phyloP scores from a whole-genome alignment of 2,888 invertebrate species.

The Stictocephala bisonia region DNA sequence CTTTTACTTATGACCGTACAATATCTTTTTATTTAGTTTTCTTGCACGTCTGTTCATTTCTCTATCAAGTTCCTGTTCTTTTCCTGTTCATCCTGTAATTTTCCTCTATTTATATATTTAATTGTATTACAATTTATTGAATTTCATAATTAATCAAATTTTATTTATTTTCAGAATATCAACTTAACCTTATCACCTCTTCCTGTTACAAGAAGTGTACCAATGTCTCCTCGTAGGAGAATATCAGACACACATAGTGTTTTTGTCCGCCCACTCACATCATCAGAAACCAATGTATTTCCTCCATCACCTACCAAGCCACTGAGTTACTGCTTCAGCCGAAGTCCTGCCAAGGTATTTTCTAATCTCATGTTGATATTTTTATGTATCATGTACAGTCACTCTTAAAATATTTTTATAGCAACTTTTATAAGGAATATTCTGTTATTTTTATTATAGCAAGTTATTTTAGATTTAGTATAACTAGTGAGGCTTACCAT shows the following conservation, averaged over 20 bases:
- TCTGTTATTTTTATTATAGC: too few relatives aligned
- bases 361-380: too few relatives aligned
- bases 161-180: constrained; percentile 60
- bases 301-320: constrained; percentile 60
- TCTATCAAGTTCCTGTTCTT: too few relatives aligned
- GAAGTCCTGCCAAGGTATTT: constrained; percentile 87
- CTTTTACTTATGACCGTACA: too few relatives aligned
- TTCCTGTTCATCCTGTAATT: too few relatives aligned
- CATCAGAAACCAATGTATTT: constrained; percentile 47
- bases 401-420: too few relatives aligned
- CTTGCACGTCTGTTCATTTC: not conserved
- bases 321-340: constrained; percentile 78
- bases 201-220: constrained; percentile 71
- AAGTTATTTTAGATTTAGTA: too few relatives aligned
- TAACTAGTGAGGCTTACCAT: too few relatives aligned
- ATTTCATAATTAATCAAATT: not conserved
- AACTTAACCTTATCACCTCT: constrained; percentile 76
- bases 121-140: constrained; percentile 33
- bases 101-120: constrained; percentile 40
- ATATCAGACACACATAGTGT: constrained; percentile 70
- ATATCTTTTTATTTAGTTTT: too few relatives aligned
- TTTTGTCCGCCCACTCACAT: constrained; percentile 68
- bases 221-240: constrained; percentile 71
- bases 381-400: too few relatives aligned
- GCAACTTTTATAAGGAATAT: too few relatives aligned